Evolutionary conservation across 1,140 invertebrate species (phyloP).

Genomic region (Heliothis subflexa): DNA sequence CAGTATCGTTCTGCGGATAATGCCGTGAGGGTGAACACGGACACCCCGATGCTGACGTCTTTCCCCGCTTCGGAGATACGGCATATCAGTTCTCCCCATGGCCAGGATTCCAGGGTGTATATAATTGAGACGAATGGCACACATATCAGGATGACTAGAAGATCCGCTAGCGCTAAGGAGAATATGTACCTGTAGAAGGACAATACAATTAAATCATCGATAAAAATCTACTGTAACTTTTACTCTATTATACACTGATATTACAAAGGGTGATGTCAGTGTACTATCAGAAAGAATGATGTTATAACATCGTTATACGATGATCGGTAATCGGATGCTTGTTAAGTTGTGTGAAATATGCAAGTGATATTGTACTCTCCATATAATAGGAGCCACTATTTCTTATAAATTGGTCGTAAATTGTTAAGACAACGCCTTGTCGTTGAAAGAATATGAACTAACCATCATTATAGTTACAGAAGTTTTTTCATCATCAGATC

Average conservation of each 20-base stretch:
- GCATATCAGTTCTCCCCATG: conserved; percentile 93
- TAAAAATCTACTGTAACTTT: neutral
- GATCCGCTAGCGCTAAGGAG: conserved; percentile 91
- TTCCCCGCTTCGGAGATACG: conserved; percentile 95
- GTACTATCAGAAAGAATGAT: neutral
- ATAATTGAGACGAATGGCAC: conserved; percentile 95
- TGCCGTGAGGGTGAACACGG: conserved; percentile 96
- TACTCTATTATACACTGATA: no score
- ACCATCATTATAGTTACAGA: no score
- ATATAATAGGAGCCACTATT: neutral
- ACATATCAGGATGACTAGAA: conserved; percentile 93
- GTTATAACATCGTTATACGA: neutral
- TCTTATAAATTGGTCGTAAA: neutral
- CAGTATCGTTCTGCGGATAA: conserved; percentile 96
- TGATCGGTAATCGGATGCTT: neutral
- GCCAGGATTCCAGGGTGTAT: conserved; percentile 95
- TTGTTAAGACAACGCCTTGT: no score
- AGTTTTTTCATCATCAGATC: no score
- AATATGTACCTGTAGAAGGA: conserved; percentile 88
- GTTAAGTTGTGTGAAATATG: conserved; percentile 7
- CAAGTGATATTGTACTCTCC: neutral
- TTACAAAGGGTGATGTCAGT: neutral
- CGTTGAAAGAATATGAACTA: no score
- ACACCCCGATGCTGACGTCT: conserved; percentile 96
- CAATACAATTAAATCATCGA: neutral